phyloP scores from a whole-genome alignment of 2,888 invertebrate species.

The Branchellion lobata region DNA sequence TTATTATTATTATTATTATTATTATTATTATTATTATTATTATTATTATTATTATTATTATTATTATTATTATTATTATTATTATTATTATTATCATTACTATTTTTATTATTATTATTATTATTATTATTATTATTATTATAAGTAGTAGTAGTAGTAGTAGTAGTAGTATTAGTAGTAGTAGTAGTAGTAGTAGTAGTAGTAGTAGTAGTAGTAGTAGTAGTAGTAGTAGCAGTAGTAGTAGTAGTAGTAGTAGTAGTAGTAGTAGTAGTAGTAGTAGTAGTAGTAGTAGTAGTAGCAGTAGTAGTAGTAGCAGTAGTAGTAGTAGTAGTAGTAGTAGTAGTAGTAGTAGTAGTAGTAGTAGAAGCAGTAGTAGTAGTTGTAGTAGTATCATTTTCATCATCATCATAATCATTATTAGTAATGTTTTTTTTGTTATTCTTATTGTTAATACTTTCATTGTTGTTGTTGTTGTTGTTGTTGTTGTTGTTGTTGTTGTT shows the following conservation, averaged over 20 bases:
- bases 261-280: conserved; percentile 1
- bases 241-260: neutral
- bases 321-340: neutral
- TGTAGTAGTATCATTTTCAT: neutral
- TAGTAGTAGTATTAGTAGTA: too few species aligned
- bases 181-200: too few species aligned
- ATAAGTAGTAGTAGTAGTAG: too few species aligned
- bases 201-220: too few species aligned
- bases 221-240: too few species aligned
- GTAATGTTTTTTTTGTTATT: neutral
- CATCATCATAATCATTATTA: neutral
- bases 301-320: neutral
- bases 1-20: conserved; percentile 2
- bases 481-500: neutral
- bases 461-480: conserved; percentile 13
- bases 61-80: conserved; percentile 23
- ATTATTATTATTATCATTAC: neutral
- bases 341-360: neutral
- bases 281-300: neutral
- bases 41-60: conserved; percentile 8
- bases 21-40: neutral
- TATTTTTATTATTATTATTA: too few species aligned
- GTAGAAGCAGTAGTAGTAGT: neutral
- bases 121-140: too few species aligned
- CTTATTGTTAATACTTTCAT: neutral